Conservation (phyloP, 1,140 invertebrate genomes). For the Pararge aegeria region DNA sequence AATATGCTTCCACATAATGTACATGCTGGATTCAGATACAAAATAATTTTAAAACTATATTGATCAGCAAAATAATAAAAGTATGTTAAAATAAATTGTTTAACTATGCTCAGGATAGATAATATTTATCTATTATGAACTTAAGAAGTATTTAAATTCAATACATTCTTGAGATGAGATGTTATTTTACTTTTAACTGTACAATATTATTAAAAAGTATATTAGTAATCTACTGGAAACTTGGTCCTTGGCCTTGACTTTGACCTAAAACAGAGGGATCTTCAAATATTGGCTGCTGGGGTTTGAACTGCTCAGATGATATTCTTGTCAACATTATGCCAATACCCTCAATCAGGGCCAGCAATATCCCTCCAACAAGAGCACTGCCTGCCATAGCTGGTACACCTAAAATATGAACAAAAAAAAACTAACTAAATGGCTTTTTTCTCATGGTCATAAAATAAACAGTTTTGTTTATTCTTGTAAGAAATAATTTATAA, state of each 20-base stretch:
- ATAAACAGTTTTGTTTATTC: too few species aligned
- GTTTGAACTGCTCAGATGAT: slow-evolving; percentile 94
- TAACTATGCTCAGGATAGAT: too few species aligned
- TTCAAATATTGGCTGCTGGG: slow-evolving; percentile 85
- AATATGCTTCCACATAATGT: too few species aligned
- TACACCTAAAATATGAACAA: slow-evolving; percentile 69
- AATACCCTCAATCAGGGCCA: slow-evolving; percentile 98
- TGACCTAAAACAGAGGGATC: slow-evolving; percentile 84
- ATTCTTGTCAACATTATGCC: slow-evolving; percentile 95
- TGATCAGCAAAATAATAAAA: too few species aligned
- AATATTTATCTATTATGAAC: too few species aligned
- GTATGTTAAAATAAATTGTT: too few species aligned
- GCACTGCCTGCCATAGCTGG: slow-evolving; percentile 97
- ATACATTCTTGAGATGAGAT: background rate
- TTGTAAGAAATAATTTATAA: too few species aligned
- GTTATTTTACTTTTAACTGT: slow-evolving; percentile 1
- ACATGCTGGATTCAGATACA: too few species aligned
- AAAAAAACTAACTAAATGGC: background rate
- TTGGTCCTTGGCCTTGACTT: slow-evolving; percentile 49
- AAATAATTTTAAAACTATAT: too few species aligned
- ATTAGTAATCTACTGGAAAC: slow-evolving; percentile 50
- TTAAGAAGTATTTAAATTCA: too few species aligned
- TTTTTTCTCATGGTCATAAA: too few species aligned
- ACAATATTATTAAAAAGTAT: slow-evolving; percentile 17
- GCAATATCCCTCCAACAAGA: slow-evolving; percentile 94